Evolutionary conservation across 2,113 vertebrate species (phyloP).

Genomic region (Seriola quinqueradiata): DNA sequence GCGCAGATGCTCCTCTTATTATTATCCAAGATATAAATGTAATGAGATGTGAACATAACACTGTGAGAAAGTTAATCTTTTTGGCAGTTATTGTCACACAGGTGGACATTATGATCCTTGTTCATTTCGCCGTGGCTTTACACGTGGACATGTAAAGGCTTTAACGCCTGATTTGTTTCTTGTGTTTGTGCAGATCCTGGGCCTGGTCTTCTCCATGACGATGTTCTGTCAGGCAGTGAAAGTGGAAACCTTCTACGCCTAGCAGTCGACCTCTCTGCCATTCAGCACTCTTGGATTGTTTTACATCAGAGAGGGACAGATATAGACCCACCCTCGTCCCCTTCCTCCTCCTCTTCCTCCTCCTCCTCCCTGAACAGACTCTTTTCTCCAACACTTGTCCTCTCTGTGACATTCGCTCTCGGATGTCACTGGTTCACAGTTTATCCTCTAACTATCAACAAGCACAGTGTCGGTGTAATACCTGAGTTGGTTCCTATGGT

Average conservation of each 20-base stretch:
- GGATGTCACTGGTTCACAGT: conserved; percentile 59
- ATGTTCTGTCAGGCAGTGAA: conserved; percentile 98
- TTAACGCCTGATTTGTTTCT: conserved; percentile 20
- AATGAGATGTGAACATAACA: conserved; percentile 11
- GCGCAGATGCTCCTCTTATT: background rate
- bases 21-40: conserved; percentile 8
- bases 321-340: conserved; percentile 29
- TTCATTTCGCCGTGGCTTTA: background rate
- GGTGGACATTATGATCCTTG: conserved; percentile 12
- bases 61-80: conserved; percentile 5
- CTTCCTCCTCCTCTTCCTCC: background rate
- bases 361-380: conserved; percentile 42
- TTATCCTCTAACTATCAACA: conserved; percentile 68
- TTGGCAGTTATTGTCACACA: conserved; percentile 15
- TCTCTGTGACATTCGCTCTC: conserved; percentile 59
- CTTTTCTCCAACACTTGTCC: conserved; percentile 46
- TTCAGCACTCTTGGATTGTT: conserved; percentile 61
- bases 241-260: conserved; percentile 94
- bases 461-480: conserved; percentile 76
- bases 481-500: conserved; percentile 61
- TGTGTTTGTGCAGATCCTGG: conserved; percentile 89
- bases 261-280: conserved; percentile 70
- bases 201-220: conserved; percentile 98
- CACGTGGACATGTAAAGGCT: background rate
- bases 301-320: conserved; percentile 49